phyloP scores from a whole-genome alignment of 2,888 invertebrate genomes.

The Xiphydria camelus region DNA sequence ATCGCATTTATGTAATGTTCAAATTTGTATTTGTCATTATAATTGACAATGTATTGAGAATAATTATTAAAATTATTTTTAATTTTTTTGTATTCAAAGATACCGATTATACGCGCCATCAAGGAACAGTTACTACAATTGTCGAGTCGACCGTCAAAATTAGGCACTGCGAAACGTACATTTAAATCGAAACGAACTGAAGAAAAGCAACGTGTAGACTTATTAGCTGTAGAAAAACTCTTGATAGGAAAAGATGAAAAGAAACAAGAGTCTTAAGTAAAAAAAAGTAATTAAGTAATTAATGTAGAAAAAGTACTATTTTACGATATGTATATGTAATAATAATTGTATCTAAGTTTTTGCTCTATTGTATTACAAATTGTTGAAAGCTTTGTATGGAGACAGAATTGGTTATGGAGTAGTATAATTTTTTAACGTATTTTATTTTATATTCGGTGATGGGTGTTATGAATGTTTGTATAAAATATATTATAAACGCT shows the following conservation, averaged over 20 bases:
- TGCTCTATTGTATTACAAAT: constrained; percentile 4
- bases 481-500: too few relatives aligned
- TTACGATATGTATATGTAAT: constrained; percentile 1
- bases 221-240: constrained; percentile 35
- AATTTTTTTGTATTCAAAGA: constrained; percentile 45
- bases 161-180: constrained; percentile 41
- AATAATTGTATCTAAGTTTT: constrained; percentile 14
- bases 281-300: constrained; percentile 24
- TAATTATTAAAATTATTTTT: neutral
- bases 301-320: constrained; percentile 19
- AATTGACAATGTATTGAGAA: neutral
- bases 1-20: constrained; percentile 23
- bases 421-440: too few relatives aligned
- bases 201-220: constrained; percentile 59
- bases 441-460: too few relatives aligned
- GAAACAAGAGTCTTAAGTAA: too few relatives aligned
- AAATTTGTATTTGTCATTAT: constrained; percentile 8
- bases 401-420: too few relatives aligned
- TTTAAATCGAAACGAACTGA: constrained; percentile 62
- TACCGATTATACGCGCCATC: constrained; percentile 60
- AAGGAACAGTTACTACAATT: constrained; percentile 55
- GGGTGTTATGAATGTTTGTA: too few relatives aligned
- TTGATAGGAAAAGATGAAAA: constrained; percentile 27
- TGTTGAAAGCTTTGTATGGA: too few relatives aligned
- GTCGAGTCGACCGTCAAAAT: constrained; percentile 33